These are phyloP conservation scores for Corydoras maculifer DNA, from an alignment of 2,113 vertebrate genomes.

Conservation along the genomic window DNA sequence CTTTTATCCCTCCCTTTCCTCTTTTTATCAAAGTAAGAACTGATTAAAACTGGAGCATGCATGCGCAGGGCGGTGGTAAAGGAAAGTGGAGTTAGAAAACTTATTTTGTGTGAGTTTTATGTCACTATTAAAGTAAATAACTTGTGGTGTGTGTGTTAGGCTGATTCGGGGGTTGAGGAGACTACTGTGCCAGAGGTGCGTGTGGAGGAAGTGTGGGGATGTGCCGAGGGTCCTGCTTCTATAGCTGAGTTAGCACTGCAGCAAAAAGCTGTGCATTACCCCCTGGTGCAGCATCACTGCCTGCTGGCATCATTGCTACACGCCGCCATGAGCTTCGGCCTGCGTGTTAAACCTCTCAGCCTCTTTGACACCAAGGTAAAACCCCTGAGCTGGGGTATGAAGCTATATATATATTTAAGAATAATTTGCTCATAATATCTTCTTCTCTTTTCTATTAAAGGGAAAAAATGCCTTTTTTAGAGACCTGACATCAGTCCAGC, in stretches of 20 bases:
- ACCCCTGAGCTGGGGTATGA: neutral
- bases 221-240: slow-evolving; percentile 78
- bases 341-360: slow-evolving; percentile 84
- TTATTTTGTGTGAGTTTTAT: too few relatives aligned
- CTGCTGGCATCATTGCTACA: slow-evolving; percentile 76
- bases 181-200: slow-evolving; percentile 71
- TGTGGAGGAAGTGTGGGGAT: slow-evolving; percentile 81
- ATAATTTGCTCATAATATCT: neutral
- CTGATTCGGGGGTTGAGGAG: slow-evolving; percentile 79
- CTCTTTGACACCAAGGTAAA: slow-evolving; percentile 91
- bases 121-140: neutral
- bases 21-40: slow-evolving; percentile 29
- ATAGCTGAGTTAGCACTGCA: slow-evolving; percentile 89
- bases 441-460: slow-evolving; percentile 55
- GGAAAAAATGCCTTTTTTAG: slow-evolving; percentile 97
- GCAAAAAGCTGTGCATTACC: slow-evolving; percentile 85
- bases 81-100: too few relatives aligned
- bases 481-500: slow-evolving; percentile 88
- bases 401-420: too few relatives aligned
- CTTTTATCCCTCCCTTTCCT: slow-evolving; percentile 32
- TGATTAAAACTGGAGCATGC: slow-evolving; percentile 4
- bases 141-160: slow-evolving; percentile 56
- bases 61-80: neutral
- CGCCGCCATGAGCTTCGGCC: slow-evolving; percentile 72
- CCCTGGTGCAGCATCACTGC: slow-evolving; percentile 88